phyloP scores from a whole-genome alignment of 2,797 vertebrate species.

The Mycteria americana region DNA sequence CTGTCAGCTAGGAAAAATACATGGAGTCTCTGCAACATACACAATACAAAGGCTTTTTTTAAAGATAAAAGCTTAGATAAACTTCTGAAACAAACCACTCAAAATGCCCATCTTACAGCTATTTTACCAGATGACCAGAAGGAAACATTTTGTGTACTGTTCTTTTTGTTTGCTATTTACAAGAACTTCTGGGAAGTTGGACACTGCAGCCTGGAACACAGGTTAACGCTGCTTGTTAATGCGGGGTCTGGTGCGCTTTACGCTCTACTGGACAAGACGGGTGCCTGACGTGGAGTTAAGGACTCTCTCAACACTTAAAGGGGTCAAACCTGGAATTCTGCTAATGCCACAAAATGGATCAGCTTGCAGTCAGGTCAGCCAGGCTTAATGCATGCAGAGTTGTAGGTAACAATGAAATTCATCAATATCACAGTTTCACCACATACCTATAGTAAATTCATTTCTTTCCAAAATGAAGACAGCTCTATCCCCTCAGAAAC shows the following conservation, averaged over 20 bases:
- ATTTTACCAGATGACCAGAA: not conserved
- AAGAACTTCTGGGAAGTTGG: not conserved
- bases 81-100: not conserved
- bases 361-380: not conserved
- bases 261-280: not conserved
- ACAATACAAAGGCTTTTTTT: not conserved
- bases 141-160: not conserved
- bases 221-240: not conserved
- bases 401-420: not conserved
- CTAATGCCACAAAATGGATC: not conserved
- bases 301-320: not conserved
- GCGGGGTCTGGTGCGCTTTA: not conserved
- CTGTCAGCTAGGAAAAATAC: not conserved
- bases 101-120: not conserved
- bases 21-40: not conserved
- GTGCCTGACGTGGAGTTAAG: not conserved
- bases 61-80: not conserved
- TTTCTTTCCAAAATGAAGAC: not conserved
- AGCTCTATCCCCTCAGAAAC: not conserved
- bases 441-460: not conserved
- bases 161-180: not conserved
- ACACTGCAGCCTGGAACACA: not conserved
- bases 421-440: not conserved
- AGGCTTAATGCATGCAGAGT: not conserved
- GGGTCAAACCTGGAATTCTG: not conserved